Evolutionary conservation across 1,140 invertebrate genomes (phyloP).

Genomic region (Thereuonema tuberculata): DNA sequence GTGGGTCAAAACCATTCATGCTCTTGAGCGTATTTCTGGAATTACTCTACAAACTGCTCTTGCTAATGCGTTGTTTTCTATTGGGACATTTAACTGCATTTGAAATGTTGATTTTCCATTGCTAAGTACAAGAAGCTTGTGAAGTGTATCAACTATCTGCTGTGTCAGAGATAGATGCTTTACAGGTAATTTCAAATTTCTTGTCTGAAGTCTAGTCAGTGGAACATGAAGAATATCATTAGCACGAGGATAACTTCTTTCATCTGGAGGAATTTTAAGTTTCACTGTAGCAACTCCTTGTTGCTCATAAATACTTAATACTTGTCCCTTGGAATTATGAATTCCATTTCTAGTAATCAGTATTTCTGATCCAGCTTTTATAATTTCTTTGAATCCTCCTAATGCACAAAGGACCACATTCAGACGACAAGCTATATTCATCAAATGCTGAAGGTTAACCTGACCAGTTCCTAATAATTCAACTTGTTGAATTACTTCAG

Average conservation of each 20-base stretch:
- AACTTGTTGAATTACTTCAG: constrained; percentile 24
- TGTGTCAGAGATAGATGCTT: constrained; percentile 25
- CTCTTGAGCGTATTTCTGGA: constrained; percentile 30
- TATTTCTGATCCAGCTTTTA: constrained; percentile 21
- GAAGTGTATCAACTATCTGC: constrained; percentile 26
- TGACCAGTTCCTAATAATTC: constrained; percentile 25
- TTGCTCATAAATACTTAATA: constrained; percentile 29
- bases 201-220: no score
- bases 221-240: constrained; percentile 27
- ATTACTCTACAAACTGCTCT: constrained; percentile 30
- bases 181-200: constrained; percentile 20
- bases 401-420: constrained; percentile 33
- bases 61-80: no score
- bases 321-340: constrained; percentile 16
- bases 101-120: constrained; percentile 11
- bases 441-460: constrained; percentile 25
- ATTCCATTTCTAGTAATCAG: constrained; percentile 1
- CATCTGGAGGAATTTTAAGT: constrained; percentile 18
- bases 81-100: constrained; percentile 20
- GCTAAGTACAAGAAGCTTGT: constrained; percentile 25
- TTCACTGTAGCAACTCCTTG: constrained; percentile 27
- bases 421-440: constrained; percentile 30
- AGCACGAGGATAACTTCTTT: constrained; percentile 15
- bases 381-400: constrained; percentile 31
- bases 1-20: constrained; percentile 27